Conservation (phyloP, 2,888 invertebrate species). For the Limnephilus marmoratus region DNA sequence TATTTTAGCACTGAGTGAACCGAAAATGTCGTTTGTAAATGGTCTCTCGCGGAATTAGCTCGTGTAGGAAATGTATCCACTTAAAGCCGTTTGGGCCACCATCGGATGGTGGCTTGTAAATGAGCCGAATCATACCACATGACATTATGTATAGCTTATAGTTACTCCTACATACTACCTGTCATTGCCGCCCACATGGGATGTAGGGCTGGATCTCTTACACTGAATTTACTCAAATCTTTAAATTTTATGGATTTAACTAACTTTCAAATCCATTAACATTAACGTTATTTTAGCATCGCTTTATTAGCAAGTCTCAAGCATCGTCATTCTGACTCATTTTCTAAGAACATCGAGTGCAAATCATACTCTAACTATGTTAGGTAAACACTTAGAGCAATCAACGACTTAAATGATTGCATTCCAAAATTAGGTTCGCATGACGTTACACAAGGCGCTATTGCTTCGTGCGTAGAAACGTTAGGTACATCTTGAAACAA, state of each 20-base stretch:
- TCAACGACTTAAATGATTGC: not conserved
- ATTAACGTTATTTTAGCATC: not conserved
- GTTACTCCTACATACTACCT: not conserved
- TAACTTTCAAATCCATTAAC: not conserved
- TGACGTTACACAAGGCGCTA: not conserved
- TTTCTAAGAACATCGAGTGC: not conserved
- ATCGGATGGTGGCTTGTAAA: not conserved
- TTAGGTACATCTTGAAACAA: not conserved
- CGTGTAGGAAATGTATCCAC: slow-evolving; percentile 34
- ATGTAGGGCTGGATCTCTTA: not conserved
- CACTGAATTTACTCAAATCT: not conserved
- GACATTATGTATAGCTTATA: not conserved
- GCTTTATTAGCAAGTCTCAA: not conserved
- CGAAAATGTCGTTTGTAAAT: not conserved
- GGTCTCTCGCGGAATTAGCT: slow-evolving; percentile 23
- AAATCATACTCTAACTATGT: too few relatives aligned
- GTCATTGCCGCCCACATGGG: not conserved
- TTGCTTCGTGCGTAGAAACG: not conserved
- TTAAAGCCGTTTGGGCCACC: not conserved
- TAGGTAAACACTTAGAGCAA: too few relatives aligned
- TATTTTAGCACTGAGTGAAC: not conserved
- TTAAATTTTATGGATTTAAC: not conserved
- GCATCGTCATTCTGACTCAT: not conserved
- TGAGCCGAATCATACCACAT: not conserved
- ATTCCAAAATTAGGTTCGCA: not conserved